Conservation (phyloP, 2,113 vertebrate genomes). For the Saimiri boliviensis region DNA sequence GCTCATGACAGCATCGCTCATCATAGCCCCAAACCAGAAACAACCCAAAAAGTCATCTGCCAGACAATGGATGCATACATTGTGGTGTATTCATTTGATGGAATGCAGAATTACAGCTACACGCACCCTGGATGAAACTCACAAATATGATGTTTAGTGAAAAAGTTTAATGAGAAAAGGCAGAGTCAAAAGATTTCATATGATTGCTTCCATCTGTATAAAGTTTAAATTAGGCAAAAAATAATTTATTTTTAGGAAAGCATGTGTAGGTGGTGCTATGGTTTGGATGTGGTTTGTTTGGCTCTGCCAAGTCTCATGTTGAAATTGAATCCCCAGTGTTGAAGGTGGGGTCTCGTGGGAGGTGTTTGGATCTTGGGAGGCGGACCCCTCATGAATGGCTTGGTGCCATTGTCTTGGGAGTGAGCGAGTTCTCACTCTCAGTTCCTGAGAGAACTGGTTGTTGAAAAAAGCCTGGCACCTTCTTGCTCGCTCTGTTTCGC, state of each 20-base stretch:
- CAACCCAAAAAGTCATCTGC: background rate
- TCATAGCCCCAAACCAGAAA: slow-evolving; percentile 2
- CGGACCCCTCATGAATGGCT: background rate
- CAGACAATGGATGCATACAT: background rate
- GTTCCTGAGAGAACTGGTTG: background rate
- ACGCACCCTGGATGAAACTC: background rate
- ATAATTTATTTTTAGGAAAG: background rate
- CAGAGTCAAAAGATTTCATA: background rate
- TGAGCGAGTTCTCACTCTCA: background rate
- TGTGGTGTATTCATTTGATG: background rate
- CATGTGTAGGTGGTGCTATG: background rate
- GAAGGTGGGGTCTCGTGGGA: background rate
- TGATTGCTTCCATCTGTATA: background rate
- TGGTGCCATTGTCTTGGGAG: background rate
- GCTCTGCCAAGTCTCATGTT: background rate
- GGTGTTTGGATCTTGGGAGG: background rate
- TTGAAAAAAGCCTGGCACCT: background rate
- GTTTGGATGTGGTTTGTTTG: background rate
- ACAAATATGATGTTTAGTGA: background rate
- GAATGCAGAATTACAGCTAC: background rate
- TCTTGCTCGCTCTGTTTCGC: background rate
- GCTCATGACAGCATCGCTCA: background rate
- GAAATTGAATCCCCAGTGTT: background rate
- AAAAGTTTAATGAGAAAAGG: background rate
- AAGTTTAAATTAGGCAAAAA: background rate